These are phyloP conservation scores for Aurelia sp. DNA, from an alignment of 30 jellyfish, hydroid and myxozoan genomes.

Conservation along the genomic window DNA sequence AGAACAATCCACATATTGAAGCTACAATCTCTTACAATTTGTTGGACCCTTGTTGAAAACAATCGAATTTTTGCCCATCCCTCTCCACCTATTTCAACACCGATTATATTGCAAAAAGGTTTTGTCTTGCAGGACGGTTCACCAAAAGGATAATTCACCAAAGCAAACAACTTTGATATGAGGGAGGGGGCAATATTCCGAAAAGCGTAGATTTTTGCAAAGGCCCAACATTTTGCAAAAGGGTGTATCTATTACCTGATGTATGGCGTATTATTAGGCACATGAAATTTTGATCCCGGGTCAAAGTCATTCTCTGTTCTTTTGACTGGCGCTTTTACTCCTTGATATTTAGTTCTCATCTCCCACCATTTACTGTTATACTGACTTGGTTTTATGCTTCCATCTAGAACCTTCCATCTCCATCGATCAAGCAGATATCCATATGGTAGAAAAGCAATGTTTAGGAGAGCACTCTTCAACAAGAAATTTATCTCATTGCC, in stretches of 20 bases:
- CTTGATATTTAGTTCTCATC: slow-evolving; percentile 83
- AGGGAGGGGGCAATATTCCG: too few relatives aligned
- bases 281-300: slow-evolving; percentile 96
- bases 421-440: slow-evolving; percentile 93
- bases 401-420: slow-evolving; percentile 91
- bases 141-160: background rate
- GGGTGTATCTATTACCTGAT: slow-evolving; percentile 69
- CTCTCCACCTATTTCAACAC: too few relatives aligned
- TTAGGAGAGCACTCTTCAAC: slow-evolving; percentile 82
- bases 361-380: slow-evolving; percentile 95
- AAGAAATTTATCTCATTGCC: slow-evolving; percentile 81
- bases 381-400: slow-evolving; percentile 56
- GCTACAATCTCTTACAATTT: too few relatives aligned
- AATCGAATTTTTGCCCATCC: too few relatives aligned
- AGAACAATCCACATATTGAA: too few relatives aligned
- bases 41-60: too few relatives aligned
- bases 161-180: too few relatives aligned
- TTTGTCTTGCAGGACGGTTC: too few relatives aligned
- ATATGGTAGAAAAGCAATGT: slow-evolving; percentile 88
- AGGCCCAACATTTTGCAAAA: too few relatives aligned
- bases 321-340: slow-evolving; percentile 72
- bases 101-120: too few relatives aligned
- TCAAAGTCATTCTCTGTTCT: slow-evolving; percentile 85
- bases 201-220: too few relatives aligned
- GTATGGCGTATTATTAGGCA: slow-evolving; percentile 90